Base-by-base conservation (phyloP, 1,140 invertebrate species). In the Drosophila novamexicana region DNA sequence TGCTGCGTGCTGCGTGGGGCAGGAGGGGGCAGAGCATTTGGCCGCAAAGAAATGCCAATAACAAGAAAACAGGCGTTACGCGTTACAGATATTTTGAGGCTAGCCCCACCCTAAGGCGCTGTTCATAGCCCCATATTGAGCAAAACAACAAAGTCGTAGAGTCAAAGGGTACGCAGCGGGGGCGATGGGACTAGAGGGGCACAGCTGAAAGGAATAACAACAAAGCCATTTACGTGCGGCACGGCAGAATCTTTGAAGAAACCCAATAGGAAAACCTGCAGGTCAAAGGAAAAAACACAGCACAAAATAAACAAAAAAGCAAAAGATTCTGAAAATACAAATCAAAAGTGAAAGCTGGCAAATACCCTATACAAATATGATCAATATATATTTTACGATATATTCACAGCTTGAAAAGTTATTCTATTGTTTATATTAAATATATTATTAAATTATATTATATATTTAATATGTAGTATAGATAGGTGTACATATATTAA, bases 21-120 rank as follows among this genome's bases (percentile, higher is more conserved):
- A 7, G 36, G 42, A 22, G 22, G 22, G 4, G 22, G 14, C 14
- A 22, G 18, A 29, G 7, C 53, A 61, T 73, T 76, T 76, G 73
- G 54, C 59, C 64, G 58, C 59, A 75, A 71, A 73, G 58, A 76
- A 83, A 77, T 84, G 49, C 77, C 81, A 84, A 83, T 84, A 84
- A 78, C 77, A 80, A 84, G 72, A 29, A 63, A 66, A 84, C 40
- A 76, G 53, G 66, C 66, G 69, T 78, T 70, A 64, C 62, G 40
- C 61, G 18, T 18, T 18, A 18, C 49, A 78, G 79, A 75, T 75
- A 65, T 68, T 83, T 59, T 44, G 8, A 3, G 18, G 62, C 53
- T 50, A 18, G 36, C 14, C 65, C 34, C 18, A 18, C 18, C 36
- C 45, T 10, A 1, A 44, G 4, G 34, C 7, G 12, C 9, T 32